A percentile compares a stretch with the other conserved stretches of the same genome.
Conservation (phyloP, 2,888 invertebrate genomes). For the Heliconius sara region DNA sequence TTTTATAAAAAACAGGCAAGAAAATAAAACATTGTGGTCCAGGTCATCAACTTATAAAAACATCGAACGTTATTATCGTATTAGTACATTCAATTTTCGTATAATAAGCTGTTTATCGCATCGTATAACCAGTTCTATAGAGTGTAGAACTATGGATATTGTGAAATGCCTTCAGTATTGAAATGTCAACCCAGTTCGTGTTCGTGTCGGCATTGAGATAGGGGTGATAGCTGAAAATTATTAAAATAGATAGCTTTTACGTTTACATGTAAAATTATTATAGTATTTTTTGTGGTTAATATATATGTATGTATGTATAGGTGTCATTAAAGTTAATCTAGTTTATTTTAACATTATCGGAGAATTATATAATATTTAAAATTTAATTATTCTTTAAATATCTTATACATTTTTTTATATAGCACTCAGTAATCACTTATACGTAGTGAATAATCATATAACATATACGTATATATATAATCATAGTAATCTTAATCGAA, state of each 20-base stretch:
- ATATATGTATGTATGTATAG: neutral
- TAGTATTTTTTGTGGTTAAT: neutral
- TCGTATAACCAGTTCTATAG: slow-evolving; percentile 67
- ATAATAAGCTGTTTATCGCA: slow-evolving; percentile 73
- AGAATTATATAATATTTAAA: neutral
- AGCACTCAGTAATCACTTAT: too few relatives aligned
- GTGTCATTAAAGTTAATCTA: neutral
- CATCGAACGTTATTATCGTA: slow-evolving; percentile 50
- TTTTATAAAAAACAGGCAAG: neutral
- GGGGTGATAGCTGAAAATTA: slow-evolving; percentile 32
- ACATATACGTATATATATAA: too few relatives aligned
- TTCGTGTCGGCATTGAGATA: slow-evolving; percentile 43
- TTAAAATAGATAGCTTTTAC: slow-evolving; percentile 12
- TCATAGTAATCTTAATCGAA: neutral
- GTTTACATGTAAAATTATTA: slow-evolving; percentile 16
- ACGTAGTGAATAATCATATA: too few relatives aligned
- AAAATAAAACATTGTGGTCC: neutral
- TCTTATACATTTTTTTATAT: too few relatives aligned
- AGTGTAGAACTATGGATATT: slow-evolving; percentile 75
- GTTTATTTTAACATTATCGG: neutral
- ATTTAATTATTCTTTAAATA: neutral
- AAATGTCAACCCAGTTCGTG: slow-evolving; percentile 76
- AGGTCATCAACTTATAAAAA: slow-evolving; percentile 14
- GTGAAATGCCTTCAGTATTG: slow-evolving; percentile 79
- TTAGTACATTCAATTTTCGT: slow-evolving; percentile 61